phyloP scores from a whole-genome alignment of 2,113 vertebrate genomes.

The Cheirogaleus medius region DNA sequence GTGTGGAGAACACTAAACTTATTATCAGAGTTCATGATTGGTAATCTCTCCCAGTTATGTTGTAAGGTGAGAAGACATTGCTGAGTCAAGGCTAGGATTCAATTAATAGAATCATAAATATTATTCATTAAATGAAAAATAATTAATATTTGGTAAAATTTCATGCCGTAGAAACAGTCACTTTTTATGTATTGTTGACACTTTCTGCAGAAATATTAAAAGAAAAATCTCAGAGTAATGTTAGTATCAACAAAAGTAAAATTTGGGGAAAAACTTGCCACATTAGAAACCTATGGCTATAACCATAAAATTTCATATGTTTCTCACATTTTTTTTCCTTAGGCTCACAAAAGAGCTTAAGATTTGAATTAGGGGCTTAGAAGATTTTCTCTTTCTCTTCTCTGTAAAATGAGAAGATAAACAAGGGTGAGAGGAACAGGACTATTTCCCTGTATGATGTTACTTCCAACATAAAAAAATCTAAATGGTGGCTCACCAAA shows the following conservation, averaged over 20 bases:
- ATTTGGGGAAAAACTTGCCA: neutral
- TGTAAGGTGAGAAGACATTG: neutral
- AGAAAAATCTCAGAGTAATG: conserved; percentile 49
- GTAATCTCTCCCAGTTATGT: neutral
- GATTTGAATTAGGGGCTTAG: neutral
- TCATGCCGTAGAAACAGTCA: neutral
- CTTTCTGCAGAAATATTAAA: conserved; percentile 32
- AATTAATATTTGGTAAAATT: conserved; percentile 45
- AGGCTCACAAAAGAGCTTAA: neutral
- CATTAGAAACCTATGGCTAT: neutral
- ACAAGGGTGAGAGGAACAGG: neutral
- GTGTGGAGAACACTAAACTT: neutral
- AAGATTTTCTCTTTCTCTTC: neutral
- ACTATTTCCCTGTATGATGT: neutral
- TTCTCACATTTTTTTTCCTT: neutral
- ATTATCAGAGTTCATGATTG: neutral
- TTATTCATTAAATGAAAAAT: conserved; percentile 44
- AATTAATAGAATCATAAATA: conserved; percentile 18
- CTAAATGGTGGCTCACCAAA: neutral
- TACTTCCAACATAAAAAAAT: conserved; percentile 2
- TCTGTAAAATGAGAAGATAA: conserved; percentile 35
- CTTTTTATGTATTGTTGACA: conserved; percentile 35
- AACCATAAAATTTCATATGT: neutral
- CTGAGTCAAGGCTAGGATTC: neutral
- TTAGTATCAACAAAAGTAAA: conserved; percentile 58